Evolutionary conservation across 2,113 vertebrate genomes (phyloP), one percentile per base, ranked within the genome.

Genomic region (Nanorana parkeri): DNA sequence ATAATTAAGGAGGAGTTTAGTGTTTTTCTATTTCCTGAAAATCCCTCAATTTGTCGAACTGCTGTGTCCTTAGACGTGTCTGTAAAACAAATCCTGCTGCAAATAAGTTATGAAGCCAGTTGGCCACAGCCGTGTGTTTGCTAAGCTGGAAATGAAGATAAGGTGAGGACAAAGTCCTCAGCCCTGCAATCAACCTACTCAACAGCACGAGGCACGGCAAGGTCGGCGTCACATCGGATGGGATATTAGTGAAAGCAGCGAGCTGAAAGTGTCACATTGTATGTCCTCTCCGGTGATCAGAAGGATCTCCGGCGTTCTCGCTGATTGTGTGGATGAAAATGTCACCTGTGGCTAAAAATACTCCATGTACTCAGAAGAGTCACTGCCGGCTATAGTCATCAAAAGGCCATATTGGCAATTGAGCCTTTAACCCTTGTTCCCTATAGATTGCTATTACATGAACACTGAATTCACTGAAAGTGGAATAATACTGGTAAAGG

Each of bases 141-240:
- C 65, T 69, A 68, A 67, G 17, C 41, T 64, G 47, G 32, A 55
- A 67, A 28, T 55, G 21, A 5, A 80, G 78, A 80, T 80, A 80
- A 71, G 17, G 3, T 23, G 21, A 19, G 78, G 32, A 71, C 78
- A 80, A 80, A 80, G 78, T 80, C 78, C 78, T 80, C 28, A 23
- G 10, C 16, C 28, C 10, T 23, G 66, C 20, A n/a, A 32, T 68
- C 29, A 69, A 32, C 54, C 60, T 17, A n/a, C 47, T 67, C 10
- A 55, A 29, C 52, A 2, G 52, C 52, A 36, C n/a, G 21, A 21
- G 52, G 17, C 26, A 65, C n/a, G 41, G 36, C 17, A 26, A 26
- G 21, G 21, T 15, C 6, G 32, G 61, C 20, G n/a, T 47, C 17
- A 52, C 41, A 65, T 23, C 26, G 1, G 1, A 36, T n/a, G 51